Conservation (phyloP, 2,888 invertebrate genomes). For the Ametastegia equiseti region DNA sequence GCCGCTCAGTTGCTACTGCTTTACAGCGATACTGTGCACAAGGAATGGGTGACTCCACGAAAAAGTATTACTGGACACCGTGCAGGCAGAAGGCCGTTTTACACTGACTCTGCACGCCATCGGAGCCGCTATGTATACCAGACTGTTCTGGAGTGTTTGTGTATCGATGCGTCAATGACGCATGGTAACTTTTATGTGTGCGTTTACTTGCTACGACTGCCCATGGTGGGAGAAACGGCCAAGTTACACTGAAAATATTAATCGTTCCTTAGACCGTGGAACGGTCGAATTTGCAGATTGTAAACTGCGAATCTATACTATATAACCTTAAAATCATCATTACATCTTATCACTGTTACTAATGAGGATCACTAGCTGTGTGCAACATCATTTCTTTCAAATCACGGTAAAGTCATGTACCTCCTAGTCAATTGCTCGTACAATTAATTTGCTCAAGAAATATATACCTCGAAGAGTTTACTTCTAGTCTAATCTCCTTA, state of each 20-base stretch:
- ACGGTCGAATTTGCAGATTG: too few species aligned
- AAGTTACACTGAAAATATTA: slow-evolving; percentile 32
- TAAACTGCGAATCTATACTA: too few species aligned
- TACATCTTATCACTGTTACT: too few species aligned
- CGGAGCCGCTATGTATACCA: slow-evolving; percentile 69
- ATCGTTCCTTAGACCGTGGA: background rate
- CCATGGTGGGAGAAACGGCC: slow-evolving; percentile 20
- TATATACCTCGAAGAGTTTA: too few species aligned
- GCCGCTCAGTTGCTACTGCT: background rate
- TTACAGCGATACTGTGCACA: slow-evolving; percentile 11
- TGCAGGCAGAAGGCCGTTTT: slow-evolving; percentile 71
- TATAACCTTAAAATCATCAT: too few species aligned
- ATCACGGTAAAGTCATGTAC: too few species aligned
- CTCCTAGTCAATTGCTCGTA: too few species aligned
- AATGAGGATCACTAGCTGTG: too few species aligned
- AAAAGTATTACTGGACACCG: slow-evolving; percentile 42
- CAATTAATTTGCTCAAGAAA: too few species aligned
- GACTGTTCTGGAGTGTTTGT: slow-evolving; percentile 30
- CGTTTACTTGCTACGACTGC: slow-evolving; percentile 41
- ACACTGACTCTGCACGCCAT: slow-evolving; percentile 70
- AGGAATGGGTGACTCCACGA: background rate
- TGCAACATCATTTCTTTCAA: too few species aligned
- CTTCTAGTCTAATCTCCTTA: too few species aligned
- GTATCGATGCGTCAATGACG: slow-evolving; percentile 41
- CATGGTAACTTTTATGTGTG: background rate